Evolutionary conservation across 2,888 invertebrate genomes (phyloP), one percentile per base, ranked within the genome.

Genomic region (Dyspetes luteomarginatus): DNA sequence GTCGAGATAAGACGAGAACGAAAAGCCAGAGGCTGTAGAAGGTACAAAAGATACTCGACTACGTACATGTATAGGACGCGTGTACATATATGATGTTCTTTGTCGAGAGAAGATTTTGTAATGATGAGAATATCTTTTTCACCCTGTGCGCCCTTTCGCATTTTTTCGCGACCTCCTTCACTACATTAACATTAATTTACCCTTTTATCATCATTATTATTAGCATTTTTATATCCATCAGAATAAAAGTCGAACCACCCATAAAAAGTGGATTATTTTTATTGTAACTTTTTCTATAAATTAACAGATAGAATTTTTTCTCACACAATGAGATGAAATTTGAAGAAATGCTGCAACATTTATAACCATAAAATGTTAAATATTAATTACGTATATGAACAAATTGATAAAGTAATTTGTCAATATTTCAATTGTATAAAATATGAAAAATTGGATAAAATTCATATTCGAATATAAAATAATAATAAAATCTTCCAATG

Each of bases 1-100:
- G 62, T 52, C 73, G 26, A 43, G 64, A 52, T 55, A 62, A 52
- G 64, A 64, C 55, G 26, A 60, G 55, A 55, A 73, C 22, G 28
- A 62, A 64, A 22, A 55, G 28, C 26, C 41, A 28, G n/a, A 64
- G 62, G 26, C 12, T 48, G 41, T 2, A 24, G 52, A 62, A 43
- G 48, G 41, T 72, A 72, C 52, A 62, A 36, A n/a, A 72, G 24
- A 19, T 28, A 48, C 36, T 36, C 36, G 7, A 36, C n/a, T n/a
- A 36, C 36, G 7, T n/a, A 9, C 2, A 36, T 2, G 15, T 43
- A 5, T 24, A 43, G 22, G 24, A 17, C 15, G 12, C 0, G 45
- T 15, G 9, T 48, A 15, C 12, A 45, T 43, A 62, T n/a, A 36
- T 41, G 22, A 15, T 15, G 1, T 65, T 9, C 48, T 17, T 30